Evolutionary conservation across 2,888 invertebrate species (phyloP), one percentile per base, ranked within the genome.

Genomic region (Dorcus parallelipipedus): DNA sequence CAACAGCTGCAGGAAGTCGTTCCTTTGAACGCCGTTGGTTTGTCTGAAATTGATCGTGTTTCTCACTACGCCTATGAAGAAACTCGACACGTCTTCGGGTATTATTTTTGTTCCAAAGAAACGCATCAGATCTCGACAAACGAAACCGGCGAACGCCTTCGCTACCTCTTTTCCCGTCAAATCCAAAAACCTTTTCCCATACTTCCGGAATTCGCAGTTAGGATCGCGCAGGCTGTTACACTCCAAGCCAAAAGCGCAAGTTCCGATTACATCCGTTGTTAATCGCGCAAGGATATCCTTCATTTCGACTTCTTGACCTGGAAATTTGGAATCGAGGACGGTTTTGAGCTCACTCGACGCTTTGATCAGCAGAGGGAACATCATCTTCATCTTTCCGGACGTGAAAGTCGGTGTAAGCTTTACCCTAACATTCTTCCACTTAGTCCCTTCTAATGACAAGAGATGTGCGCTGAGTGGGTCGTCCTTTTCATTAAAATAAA

Each of bases 401-500:
- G 66, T 64, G 38, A 65, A 66, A 2, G 58, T 59, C 2, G 64
- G 62, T 3, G 62, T 63, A 41, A 64, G 47, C 52, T 63, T 63
- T 10, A 49, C 40, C 3, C 64, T 49, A 45, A 49, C 41, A 38
- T 10, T 43, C 67, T 81, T 85, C 89, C 89, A 90, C 14, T 79
- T 76, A 9, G 80, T 74, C 0, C 83, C 84, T 40, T 77, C 77
- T 41, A 82, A 67, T 60, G 81, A 76, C 64, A 87, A 84, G 1
- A 88, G 70, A 68, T 83, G 82, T 0, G 78, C 82, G 0, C 83
- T 80, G 20, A 86, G 61, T 0, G 82, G 83, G 70, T 86, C 85
- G 3, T 80, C 78, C 4, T 80, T 73, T 48, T 84, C 84, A 52
- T 85, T 83, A 17, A 73, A 77, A 65, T 82, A 83, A 17, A 82